Base-by-base conservation (phyloP, 2,113 vertebrate genomes). In the Typhlomys cinereus region DNA sequence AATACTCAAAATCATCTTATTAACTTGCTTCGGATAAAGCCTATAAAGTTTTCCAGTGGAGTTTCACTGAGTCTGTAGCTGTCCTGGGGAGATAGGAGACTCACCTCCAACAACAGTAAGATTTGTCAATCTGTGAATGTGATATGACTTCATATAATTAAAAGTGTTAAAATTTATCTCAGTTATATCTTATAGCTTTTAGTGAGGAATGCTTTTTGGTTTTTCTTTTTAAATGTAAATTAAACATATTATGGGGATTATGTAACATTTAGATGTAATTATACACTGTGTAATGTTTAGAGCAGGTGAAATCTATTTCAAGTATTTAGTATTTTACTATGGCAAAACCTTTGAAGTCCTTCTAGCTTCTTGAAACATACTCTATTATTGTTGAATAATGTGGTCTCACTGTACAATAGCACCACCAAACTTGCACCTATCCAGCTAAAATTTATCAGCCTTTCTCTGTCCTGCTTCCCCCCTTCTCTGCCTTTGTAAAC, bases 61-160 rank as follows among this genome's bases (percentile, higher is more conserved):
- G 57, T 71, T 79, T 15, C 27, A 75, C 6, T 81, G 41, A 70
- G 73, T 84, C 41, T 79, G 39, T 73, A 67, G 2, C 34, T 81
- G 13, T 70, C n/a, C 44, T 91, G 36, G 25, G 52, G 27, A 70
- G 36, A 44, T 4, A 50, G 69, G n/a, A 13, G 14, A 5, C n/a
- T 73, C 18, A 79, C 79, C 59, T 79, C 31, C 71, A 93, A 80
- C 27, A 91, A 44, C 80, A 74, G 27, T 86, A 52, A 93, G 17
- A 71, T 5, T 89, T 95, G 21, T 13, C 23, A 87, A 54, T 93
- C 67, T 50, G 75, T 90, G 69, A 90, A 70, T 62, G 74, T 96
- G 39, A 50, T 80, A 78, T 92, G 31, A 81, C 85, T 85, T 92
- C 66, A 57, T 73, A 83, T 93, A 91, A 61, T 39, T 95, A 69